phyloP scores from a whole-genome alignment of 2,888 invertebrate genomes.

The Aquatica leii region DNA sequence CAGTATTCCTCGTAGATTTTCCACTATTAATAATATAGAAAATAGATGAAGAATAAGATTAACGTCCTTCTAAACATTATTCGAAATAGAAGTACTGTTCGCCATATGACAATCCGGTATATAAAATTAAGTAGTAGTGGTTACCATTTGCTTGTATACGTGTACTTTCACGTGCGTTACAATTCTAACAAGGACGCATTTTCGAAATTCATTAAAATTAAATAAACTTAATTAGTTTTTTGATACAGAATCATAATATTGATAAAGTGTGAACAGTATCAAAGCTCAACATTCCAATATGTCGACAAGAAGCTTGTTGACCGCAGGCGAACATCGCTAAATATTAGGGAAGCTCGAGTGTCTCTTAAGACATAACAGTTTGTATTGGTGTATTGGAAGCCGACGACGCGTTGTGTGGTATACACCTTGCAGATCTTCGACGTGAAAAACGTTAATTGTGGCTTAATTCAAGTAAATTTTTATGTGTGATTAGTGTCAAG shows the following conservation, averaged over 20 bases:
- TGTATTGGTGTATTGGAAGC: constrained; percentile 32
- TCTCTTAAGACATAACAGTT: constrained; percentile 29
- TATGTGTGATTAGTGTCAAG: constrained; percentile 11
- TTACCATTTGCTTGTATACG: not conserved
- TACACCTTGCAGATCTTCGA: constrained; percentile 27
- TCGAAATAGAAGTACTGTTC: not conserved
- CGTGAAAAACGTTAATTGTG: constrained; percentile 20
- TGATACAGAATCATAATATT: not conserved
- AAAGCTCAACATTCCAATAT: constrained; percentile 29
- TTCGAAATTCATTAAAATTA: constrained; percentile 8
- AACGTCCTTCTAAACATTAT: no score
- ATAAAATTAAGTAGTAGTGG: not conserved
- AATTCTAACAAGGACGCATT: constrained; percentile 5
- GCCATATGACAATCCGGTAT: constrained; percentile 5
- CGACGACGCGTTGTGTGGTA: constrained; percentile 29
- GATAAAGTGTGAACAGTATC: constrained; percentile 15
- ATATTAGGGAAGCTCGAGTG: constrained; percentile 33
- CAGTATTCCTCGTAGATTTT: no score
- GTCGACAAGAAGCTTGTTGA: constrained; percentile 28
- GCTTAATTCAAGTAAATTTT: constrained; percentile 16
- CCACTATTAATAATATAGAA: no score
- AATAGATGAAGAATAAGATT: no score
- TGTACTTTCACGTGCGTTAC: not conserved
- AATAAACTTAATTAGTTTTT: not conserved
- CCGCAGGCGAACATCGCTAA: constrained; percentile 33